phyloP scores from a whole-genome alignment of 2,113 vertebrate genomes.

The Murina feae region DNA sequence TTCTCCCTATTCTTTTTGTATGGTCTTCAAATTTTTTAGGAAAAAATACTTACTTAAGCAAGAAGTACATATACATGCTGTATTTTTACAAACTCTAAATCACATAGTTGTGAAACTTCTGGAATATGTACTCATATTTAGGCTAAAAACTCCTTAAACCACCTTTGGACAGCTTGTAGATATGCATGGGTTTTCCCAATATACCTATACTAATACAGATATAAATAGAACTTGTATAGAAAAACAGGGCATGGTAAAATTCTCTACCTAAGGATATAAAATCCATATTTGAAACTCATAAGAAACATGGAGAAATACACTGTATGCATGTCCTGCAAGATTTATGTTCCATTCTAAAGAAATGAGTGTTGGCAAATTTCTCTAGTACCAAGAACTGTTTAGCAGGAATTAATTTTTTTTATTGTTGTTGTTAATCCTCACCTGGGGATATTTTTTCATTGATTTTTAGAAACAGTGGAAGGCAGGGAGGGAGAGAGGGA shows the following conservation, averaged over 20 bases:
- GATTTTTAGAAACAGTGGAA: no score
- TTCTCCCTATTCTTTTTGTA: not conserved
- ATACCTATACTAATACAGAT: not conserved
- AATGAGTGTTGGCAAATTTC: constrained; percentile 56
- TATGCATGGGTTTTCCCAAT: not conserved
- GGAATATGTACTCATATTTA: not conserved
- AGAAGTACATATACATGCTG: not conserved
- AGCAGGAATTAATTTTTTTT: constrained; percentile 57
- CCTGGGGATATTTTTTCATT: not conserved
- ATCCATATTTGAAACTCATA: constrained; percentile 44
- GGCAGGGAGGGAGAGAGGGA: no score
- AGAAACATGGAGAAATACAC: constrained; percentile 25
- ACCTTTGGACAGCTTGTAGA: not conserved
- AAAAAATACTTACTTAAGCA: not conserved
- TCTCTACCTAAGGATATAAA: constrained; percentile 40
- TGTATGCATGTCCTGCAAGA: not conserved
- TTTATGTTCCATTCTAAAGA: constrained; percentile 55
- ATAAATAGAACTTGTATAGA: not conserved
- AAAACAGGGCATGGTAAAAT: constrained; percentile 20
- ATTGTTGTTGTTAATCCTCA: no score
- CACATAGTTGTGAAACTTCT: not conserved
- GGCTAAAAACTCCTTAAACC: constrained; percentile 24
- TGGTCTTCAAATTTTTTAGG: not conserved
- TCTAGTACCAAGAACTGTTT: constrained; percentile 24
- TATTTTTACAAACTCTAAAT: constrained; percentile 30